These are phyloP conservation scores for Macrocentrus cingulum DNA, from an alignment of 1,140 invertebrate genomes.

Conservation along the genomic window DNA sequence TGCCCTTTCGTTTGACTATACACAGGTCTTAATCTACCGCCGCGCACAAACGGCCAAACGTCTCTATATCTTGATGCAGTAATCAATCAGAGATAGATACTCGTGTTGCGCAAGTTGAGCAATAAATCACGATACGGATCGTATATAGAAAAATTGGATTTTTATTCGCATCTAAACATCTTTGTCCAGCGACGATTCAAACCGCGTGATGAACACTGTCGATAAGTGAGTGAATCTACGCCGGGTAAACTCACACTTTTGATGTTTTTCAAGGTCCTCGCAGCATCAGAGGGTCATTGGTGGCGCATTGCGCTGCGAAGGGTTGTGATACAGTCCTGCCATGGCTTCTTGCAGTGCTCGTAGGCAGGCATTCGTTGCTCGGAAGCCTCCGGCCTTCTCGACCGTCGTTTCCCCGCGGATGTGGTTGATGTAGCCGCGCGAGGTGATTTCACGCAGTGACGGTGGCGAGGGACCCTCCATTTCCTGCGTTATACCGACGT, in stretches of 20 bases:
- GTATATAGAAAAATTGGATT: constrained; percentile 1
- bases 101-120: background rate
- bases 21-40: constrained; percentile 6
- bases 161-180: background rate
- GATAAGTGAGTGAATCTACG: too few relatives aligned
- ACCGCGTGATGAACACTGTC: too few relatives aligned
- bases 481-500: constrained; percentile 63
- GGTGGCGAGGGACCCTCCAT: constrained; percentile 78
- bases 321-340: constrained; percentile 74
- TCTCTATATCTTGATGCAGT: constrained; percentile 7
- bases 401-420: constrained; percentile 69
- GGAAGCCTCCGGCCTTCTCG: constrained; percentile 88
- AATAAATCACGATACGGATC: constrained; percentile 1
- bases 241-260: too few relatives aligned
- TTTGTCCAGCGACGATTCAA: too few relatives aligned
- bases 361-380: constrained; percentile 77
- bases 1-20: constrained; percentile 16
- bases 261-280: background rate
- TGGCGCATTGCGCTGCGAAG: constrained; percentile 35
- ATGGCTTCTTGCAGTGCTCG: constrained; percentile 89
- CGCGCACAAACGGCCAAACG: background rate
- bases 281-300: constrained; percentile 9
- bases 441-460: constrained; percentile 64
- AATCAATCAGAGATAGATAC: constrained; percentile 14
- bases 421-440: constrained; percentile 74